These are phyloP conservation scores for Aphelocoma californica DNA, from an alignment of 2,797 vertebrate genomes.

Conservation along the genomic window DNA sequence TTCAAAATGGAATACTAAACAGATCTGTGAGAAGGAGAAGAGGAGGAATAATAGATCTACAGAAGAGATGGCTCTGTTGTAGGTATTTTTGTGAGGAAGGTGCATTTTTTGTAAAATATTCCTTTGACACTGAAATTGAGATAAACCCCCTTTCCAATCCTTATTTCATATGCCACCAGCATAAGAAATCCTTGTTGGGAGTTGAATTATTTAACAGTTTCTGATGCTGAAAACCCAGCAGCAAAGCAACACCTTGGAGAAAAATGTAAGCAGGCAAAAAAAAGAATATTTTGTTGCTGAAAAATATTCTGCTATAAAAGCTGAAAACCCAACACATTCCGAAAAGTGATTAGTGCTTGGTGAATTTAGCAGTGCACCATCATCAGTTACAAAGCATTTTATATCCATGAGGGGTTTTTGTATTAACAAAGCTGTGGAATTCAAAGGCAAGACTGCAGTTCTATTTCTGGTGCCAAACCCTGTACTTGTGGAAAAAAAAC, in stretches of 20 bases:
- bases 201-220: conserved; percentile 65
- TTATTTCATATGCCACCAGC: conserved; percentile 32
- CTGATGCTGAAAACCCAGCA: conserved; percentile 36
- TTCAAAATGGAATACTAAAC: background rate
- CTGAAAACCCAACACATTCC: background rate
- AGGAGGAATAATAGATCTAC: background rate
- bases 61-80: background rate
- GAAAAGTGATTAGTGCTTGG: conserved; percentile 17
- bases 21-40: background rate
- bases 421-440: background rate
- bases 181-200: conserved; percentile 17
- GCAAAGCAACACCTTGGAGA: conserved; percentile 24
- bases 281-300: background rate
- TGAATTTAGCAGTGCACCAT: background rate
- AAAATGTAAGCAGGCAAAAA: background rate
- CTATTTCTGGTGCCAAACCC: background rate
- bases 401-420: background rate
- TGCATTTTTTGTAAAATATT: conserved; percentile 21
- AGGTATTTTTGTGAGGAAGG: background rate
- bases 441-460: background rate
- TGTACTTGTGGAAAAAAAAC: background rate
- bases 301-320: background rate
- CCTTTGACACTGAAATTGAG: conserved; percentile 30
- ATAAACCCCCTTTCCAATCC: background rate
- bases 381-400: background rate